Conservation (phyloP, 2,888 invertebrate species). For the Erynnis tages region DNA sequence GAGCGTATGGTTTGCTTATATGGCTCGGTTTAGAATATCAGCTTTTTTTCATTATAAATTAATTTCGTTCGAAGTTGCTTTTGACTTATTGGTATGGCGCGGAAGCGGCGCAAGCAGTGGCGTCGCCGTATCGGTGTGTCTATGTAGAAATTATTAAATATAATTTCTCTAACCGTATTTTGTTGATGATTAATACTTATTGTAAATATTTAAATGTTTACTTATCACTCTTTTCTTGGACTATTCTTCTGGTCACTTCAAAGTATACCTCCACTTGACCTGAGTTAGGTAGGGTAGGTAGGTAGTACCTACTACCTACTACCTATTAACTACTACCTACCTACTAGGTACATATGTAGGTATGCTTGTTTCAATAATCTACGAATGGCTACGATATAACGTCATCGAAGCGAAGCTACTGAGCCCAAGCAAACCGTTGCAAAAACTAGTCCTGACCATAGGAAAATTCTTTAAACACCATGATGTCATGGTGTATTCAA, state of each 20-base stretch:
- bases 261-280: too few species aligned
- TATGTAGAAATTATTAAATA: conserved; percentile 65
- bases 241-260: too few species aligned
- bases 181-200: too few species aligned
- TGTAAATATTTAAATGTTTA: too few species aligned
- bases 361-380: background rate
- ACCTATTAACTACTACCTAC: too few species aligned
- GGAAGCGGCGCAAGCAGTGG: conserved; percentile 66
- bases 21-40: background rate
- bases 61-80: too few species aligned
- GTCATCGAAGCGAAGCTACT: conserved; percentile 37
- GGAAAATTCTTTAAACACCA: conserved; percentile 73
- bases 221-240: too few species aligned
- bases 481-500: conserved; percentile 77
- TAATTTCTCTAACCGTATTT: too few species aligned
- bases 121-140: conserved; percentile 76
- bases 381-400: conserved; percentile 11
- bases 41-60: too few species aligned
- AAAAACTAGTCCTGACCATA: conserved; percentile 54
- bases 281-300: too few species aligned
- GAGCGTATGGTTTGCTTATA: background rate
- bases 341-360: too few species aligned
- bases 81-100: conserved; percentile 64
- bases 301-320: too few species aligned
- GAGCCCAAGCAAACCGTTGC: conserved; percentile 44